Conservation (phyloP, 2,113 vertebrate species). For the Nannobrachium achirus region DNA sequence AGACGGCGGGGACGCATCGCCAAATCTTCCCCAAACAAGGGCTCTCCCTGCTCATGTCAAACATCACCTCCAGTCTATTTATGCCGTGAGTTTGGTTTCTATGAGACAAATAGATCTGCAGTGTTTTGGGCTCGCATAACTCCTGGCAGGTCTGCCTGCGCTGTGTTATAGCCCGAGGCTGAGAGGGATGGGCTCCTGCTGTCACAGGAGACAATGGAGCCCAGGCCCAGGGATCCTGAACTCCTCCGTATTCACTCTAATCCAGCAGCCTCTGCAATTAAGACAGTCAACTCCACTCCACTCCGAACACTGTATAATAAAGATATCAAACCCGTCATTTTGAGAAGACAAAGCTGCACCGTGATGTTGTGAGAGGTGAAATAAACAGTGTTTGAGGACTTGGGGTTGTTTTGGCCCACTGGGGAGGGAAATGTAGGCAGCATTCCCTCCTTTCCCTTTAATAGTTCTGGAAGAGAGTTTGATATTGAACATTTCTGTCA, state of each 20-base stretch:
- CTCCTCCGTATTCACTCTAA: slow-evolving; percentile 52
- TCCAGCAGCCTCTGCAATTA: slow-evolving; percentile 59
- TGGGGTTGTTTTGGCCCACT: slow-evolving; percentile 45
- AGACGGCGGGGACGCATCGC: slow-evolving; percentile 46
- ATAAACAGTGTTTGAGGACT: slow-evolving; percentile 63
- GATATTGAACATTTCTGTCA: slow-evolving; percentile 19
- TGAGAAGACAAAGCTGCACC: slow-evolving; percentile 7
- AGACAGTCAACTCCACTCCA: slow-evolving; percentile 47
- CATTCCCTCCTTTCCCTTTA: slow-evolving; percentile 29
- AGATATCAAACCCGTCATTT: slow-evolving; percentile 47
- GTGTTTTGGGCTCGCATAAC: slow-evolving; percentile 63
- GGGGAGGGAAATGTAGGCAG: slow-evolving; percentile 32
- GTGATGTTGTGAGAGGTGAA: slow-evolving; percentile 52
- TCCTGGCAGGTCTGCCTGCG: slow-evolving; percentile 56
- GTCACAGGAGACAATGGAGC: slow-evolving; percentile 55
- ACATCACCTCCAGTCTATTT: slow-evolving; percentile 73
- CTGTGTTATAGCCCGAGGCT: slow-evolving; percentile 47
- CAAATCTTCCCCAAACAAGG: slow-evolving; percentile 49
- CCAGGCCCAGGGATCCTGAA: slow-evolving; percentile 30
- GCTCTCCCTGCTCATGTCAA: slow-evolving; percentile 51
- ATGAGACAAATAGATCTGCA: slow-evolving; percentile 49
- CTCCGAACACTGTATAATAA: slow-evolving; percentile 34
- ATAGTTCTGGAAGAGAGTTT: slow-evolving; percentile 14
- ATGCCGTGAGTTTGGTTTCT: slow-evolving; percentile 67
- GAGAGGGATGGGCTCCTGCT: slow-evolving; percentile 66